Evolutionary conservation across 2,113 vertebrate genomes (phyloP), one percentile per base, ranked within the genome.

Genomic region (Macheiramphus alcinus): DNA sequence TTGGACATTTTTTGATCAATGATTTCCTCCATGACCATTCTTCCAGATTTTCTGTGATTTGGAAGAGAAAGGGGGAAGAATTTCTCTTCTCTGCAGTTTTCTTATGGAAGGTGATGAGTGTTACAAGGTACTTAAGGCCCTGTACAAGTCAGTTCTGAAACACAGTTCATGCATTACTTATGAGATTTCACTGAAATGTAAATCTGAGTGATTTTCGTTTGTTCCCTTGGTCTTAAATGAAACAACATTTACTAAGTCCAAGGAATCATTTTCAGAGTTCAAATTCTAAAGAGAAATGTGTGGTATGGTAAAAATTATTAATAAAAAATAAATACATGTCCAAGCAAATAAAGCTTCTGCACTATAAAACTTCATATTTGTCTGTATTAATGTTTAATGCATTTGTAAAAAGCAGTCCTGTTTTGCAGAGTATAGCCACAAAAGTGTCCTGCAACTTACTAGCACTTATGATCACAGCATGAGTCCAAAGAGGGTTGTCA

Each of bases 361-460:
- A 97, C 95, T 97, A 94, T 96, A 98, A 98, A 97, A 90, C 88
- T 97, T 97, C 94, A 98, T 96, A 97, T 98, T 98, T 98, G 98
- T 98, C 98, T 97, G 94, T 95, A 98, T 99, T 95, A 98, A 99
- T 98, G 97, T 98, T 99, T 99, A 98, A 99, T 99, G 97, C 88
- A 94, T 97, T 98, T 97, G 97, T 98, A 98, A 98, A 98, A 98
- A 98, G 96, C 97, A 96, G 95, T 83, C 82, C 90, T 73, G 95
- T 94, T 98, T 98, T 98, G 95, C 94, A 65, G 62, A 97, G 86
- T 92, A 79, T 70, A 97, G 90, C 94, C 96, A 97, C 96, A 97
- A 94, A 97, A 96, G 75, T 43, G 76, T 95, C 97, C 96, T 82
- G 50, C 90, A 92, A 96, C 93, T 68, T 94, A 83, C 95, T 48